Evolutionary conservation across 2,113 vertebrate genomes (phyloP).

Genomic region (Eurystomus gularis): DNA sequence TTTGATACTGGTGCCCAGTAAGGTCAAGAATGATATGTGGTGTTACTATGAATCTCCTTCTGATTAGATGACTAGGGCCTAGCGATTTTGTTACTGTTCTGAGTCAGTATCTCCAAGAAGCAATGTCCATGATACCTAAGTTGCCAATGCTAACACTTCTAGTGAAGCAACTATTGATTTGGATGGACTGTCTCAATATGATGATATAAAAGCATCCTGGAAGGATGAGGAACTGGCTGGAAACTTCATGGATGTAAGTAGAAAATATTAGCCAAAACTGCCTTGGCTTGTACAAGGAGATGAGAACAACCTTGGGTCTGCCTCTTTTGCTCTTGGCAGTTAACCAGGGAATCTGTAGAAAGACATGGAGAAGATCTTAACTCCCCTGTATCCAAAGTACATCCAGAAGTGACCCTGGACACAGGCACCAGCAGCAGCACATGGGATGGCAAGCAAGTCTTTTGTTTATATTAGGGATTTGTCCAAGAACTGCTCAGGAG

Average conservation of each 20-base stretch:
- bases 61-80: not conserved
- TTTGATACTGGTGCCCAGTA: not conserved
- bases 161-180: not conserved
- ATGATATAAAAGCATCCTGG: not conserved
- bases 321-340: conserved; percentile 9
- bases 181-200: not conserved
- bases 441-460: not conserved
- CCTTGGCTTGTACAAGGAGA: conserved; percentile 4
- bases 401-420: not conserved
- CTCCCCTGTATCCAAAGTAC: not conserved
- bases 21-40: not conserved
- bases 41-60: not conserved
- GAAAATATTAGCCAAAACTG: not conserved
- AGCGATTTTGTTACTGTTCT: not conserved
- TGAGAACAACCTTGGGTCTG: conserved; percentile 19
- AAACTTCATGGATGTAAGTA: not conserved
- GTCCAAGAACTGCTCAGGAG: not conserved
- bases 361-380: not conserved
- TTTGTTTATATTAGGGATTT: conserved; percentile 1
- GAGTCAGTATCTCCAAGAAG: not conserved
- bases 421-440: not conserved
- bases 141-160: not conserved
- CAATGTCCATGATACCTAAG: not conserved
- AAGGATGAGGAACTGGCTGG: conserved; percentile 1
- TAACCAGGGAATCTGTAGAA: conserved; percentile 12